A percentile compares a stretch with the other conserved stretches of the same genome.
These are phyloP conservation scores for Dicentrarchus labrax DNA, from an alignment of 2,113 vertebrate species.

Conservation along the genomic window DNA sequence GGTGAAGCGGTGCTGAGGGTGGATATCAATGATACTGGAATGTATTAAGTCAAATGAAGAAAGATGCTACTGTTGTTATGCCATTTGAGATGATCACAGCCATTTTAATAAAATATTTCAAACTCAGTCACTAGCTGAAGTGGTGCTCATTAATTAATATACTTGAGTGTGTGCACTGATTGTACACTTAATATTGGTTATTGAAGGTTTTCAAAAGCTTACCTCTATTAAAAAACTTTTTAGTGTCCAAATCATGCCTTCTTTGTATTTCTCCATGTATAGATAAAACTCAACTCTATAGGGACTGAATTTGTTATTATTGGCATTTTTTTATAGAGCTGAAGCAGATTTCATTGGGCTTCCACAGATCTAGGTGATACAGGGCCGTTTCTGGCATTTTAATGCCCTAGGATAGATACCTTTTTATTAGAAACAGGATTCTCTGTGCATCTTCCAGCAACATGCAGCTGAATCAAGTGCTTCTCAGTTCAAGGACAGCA, in stretches of 20 bases:
- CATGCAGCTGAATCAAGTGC: too few species aligned
- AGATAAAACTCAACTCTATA: not conserved
- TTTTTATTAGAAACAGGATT: not conserved
- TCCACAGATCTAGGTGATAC: not conserved
- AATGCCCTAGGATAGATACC: not conserved
- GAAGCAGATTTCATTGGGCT: not conserved
- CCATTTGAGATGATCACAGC: not conserved
- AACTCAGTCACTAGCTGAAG: not conserved
- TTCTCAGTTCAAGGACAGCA: too few species aligned
- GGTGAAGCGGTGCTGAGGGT: conserved; percentile 63
- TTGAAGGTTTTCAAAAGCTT: not conserved
- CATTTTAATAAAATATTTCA: not conserved
- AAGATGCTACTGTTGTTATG: not conserved
- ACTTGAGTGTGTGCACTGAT: not conserved
- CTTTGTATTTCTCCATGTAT: not conserved
- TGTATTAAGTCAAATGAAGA: conserved; percentile 49
- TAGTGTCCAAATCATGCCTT: not conserved
- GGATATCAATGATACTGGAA: conserved; percentile 59
- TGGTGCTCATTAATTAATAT: not conserved
- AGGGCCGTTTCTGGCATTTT: not conserved
- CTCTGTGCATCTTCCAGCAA: too few species aligned
- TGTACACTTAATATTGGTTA: not conserved
- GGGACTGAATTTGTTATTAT: not conserved
- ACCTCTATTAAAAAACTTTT: conserved; percentile 1
- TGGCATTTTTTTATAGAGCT: too few species aligned